Percentiles rank a stretch among this genome's conserved stretches.
Evolutionary conservation across 2,888 invertebrate species (phyloP).

Genomic region (Nasonia oneida): DNA sequence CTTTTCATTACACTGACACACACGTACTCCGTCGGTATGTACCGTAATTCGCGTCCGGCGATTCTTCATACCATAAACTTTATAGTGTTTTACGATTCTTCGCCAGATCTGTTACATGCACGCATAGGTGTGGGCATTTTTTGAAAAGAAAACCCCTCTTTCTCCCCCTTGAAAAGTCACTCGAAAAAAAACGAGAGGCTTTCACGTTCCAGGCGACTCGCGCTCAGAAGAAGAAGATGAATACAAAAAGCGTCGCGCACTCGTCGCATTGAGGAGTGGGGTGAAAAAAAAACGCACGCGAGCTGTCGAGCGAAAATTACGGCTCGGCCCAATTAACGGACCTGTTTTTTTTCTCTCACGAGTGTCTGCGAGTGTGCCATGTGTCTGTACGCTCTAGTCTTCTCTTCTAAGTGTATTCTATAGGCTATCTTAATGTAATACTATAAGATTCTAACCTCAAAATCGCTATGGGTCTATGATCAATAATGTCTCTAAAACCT

Average conservation of each 20-base stretch:
- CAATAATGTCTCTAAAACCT: background rate
- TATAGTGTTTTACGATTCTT: background rate
- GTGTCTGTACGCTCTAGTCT: background rate
- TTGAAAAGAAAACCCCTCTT: background rate
- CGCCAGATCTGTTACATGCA: background rate
- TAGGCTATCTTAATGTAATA: too few species aligned
- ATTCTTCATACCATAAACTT: background rate
- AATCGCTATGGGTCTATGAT: background rate
- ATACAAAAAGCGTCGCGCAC: background rate
- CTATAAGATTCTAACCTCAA: background rate
- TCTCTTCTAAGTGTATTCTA: background rate
- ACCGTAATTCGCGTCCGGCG: background rate
- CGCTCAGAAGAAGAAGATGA: background rate
- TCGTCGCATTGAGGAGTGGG: background rate
- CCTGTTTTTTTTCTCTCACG: background rate
- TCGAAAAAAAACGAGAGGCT: background rate
- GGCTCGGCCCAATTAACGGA: conserved; percentile 5
- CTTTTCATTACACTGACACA: background rate
- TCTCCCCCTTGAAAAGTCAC: conserved; percentile 8
- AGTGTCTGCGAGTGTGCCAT: background rate
- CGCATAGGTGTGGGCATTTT: background rate
- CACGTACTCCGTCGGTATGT: background rate
- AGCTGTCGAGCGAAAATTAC: conserved; percentile 1
- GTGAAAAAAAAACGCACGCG: background rate
- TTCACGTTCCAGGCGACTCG: background rate